Percentiles rank a stretch among this genome's conserved stretches.
phyloP scores from a whole-genome alignment of 2,797 vertebrate species.

The Euphonia xanthogaster region DNA sequence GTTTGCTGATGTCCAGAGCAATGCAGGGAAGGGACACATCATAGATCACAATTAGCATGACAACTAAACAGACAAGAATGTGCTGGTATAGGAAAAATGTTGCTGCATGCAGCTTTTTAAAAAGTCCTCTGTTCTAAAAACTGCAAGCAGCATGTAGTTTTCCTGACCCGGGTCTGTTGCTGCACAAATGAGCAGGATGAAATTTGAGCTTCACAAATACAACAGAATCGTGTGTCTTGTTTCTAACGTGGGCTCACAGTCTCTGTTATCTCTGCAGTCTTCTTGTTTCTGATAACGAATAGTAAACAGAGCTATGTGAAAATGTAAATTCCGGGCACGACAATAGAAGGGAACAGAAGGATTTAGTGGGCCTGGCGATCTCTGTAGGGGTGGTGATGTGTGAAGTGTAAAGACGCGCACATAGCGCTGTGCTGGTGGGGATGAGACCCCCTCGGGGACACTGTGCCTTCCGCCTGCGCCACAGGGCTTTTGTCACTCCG shows the following conservation, averaged over 20 bases:
- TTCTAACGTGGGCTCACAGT: background rate
- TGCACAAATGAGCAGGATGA: background rate
- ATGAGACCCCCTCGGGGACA: background rate
- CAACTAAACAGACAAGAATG: background rate
- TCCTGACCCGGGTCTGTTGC: background rate
- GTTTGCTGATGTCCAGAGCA: background rate
- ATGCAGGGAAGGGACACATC: background rate
- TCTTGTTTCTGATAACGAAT: background rate
- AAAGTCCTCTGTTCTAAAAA: conserved; percentile 36
- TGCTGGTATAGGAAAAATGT: conserved; percentile 47
- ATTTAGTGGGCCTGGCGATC: background rate
- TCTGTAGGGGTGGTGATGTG: background rate
- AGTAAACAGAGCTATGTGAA: background rate
- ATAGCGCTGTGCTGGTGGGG: background rate
- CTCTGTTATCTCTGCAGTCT: background rate
- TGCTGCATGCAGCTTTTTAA: conserved; percentile 31
- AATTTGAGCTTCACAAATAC: background rate
- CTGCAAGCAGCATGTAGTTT: background rate
- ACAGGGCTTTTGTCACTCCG: background rate
- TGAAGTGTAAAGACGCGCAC: background rate
- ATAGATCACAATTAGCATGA: background rate
- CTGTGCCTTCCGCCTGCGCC: background rate
- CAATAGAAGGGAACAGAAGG: background rate
- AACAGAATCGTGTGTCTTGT: background rate
- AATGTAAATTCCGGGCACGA: background rate